Base-by-base conservation (phyloP, 1,140 invertebrate genomes). In the Yoshiicerus persimilis region DNA sequence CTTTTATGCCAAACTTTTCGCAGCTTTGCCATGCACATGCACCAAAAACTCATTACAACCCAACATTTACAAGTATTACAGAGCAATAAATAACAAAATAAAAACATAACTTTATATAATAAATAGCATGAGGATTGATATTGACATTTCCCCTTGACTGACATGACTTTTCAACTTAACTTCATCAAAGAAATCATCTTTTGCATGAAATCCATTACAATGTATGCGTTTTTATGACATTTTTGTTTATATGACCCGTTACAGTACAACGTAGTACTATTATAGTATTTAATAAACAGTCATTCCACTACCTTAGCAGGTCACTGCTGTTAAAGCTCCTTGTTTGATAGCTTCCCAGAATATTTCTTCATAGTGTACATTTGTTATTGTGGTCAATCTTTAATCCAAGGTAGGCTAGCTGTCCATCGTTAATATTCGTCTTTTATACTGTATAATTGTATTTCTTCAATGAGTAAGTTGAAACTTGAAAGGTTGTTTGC, bases 401-500 rank as follows among this genome's bases (percentile, higher is more conserved):
- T 30, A 66, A 27, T 20, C 13, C 30, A 70, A 32, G 25, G 25
- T 16, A 70, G 66, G 66, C 25, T 30, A 9, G 27, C 25, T 41
- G 11, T 47, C 41, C 20, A 47, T 47, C 11, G 41, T 16, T 56
- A 56, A 56, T 56, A 64, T 8, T 70, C 13, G 4, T 70, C 27
- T 8, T 70, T 30, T 30, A 70, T 70, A n/a, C 47, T n/a, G 47
- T n/a, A 56, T 56, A 56, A 56, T 30, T 27, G 64, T n/a, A 66
- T 27, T 66, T 30, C 64, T 30, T 70, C 64, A 70, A 27, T 70
- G 64, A n/a, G 20, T 80, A 36, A 77, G 70, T n/a, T 70, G 64
- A 32, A 80, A 80, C 75, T 80, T 80, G 75, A 80, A 34, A 80
- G 75, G 75, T 80, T 80, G 75, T 80, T 80, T 80, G 70, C 20